Percentiles rank a stretch among this genome's conserved stretches.
Evolutionary conservation across 2,797 vertebrate species (phyloP).

Genomic region (Loris lydekkerianus): DNA sequence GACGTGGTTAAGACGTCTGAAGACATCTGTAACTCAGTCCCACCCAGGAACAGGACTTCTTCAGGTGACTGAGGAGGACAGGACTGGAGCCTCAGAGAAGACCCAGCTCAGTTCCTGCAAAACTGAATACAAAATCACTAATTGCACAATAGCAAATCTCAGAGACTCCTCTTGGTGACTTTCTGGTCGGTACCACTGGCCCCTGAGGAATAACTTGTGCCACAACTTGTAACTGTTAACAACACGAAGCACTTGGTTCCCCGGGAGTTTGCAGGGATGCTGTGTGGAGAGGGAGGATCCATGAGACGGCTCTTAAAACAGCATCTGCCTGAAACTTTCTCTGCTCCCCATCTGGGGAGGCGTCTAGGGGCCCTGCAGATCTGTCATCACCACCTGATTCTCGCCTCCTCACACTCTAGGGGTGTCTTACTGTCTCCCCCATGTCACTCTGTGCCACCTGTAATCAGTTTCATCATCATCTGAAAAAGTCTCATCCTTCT

Average conservation of each 20-base stretch:
- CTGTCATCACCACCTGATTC: not conserved
- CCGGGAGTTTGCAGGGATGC: not conserved
- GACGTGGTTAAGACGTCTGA: not conserved
- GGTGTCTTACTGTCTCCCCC: not conserved
- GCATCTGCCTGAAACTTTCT: not conserved
- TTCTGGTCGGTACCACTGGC: not conserved
- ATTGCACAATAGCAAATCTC: not conserved
- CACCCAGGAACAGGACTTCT: not conserved
- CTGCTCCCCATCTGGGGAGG: not conserved
- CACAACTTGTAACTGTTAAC: slow-evolving; percentile 19
- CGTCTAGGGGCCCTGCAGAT: not conserved
- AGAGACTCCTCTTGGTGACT: not conserved
- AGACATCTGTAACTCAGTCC: not conserved
- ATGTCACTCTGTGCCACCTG: not conserved
- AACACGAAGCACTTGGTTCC: not conserved
- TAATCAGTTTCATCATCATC: not conserved
- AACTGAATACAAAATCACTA: not conserved
- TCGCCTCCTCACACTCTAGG: not conserved
- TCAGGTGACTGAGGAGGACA: not conserved
- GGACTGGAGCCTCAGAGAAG: not conserved
- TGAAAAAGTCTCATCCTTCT: not conserved
- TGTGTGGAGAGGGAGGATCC: not conserved
- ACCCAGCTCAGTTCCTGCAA: not conserved
- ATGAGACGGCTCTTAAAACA: not conserved
- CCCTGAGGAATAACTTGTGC: slow-evolving; percentile 34